Percentiles rank a stretch among this genome's conserved stretches.
Evolutionary conservation across 92 coral and sea anemone species (phyloP).

Genomic region (Phenganax marumi): DNA sequence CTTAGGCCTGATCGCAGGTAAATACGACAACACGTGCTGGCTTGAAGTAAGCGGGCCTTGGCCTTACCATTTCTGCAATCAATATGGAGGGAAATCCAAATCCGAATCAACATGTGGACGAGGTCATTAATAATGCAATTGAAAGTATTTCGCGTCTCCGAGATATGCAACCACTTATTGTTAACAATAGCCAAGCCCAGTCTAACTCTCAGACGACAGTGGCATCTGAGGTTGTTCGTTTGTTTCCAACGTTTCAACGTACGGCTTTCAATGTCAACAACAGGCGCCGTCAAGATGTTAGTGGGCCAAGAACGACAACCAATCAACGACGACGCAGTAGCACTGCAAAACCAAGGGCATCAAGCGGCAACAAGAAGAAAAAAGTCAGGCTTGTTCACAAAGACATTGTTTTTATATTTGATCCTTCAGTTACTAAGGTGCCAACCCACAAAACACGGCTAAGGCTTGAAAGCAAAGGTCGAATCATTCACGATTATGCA

Average conservation of each 20-base stretch:
- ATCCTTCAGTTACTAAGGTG: not conserved
- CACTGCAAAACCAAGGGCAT: not conserved
- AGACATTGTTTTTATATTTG: not conserved
- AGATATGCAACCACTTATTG: not conserved
- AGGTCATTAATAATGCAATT: no score
- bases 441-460: not conserved
- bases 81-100: no score
- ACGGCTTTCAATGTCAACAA: not conserved
- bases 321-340: not conserved
- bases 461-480: not conserved
- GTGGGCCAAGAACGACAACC: not conserved
- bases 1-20: no score
- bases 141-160: not conserved
- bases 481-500: not conserved
- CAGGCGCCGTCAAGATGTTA: not conserved
- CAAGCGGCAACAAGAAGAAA: not conserved
- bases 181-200: not conserved
- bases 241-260: slow-evolving; percentile 2
- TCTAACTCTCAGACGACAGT: not conserved
- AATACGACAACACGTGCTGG: no score
- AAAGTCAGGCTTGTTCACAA: not conserved
- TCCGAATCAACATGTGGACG: no score
- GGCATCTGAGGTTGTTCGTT: not conserved
- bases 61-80: no score
- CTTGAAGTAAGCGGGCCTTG: no score